phyloP scores from a whole-genome alignment of 64 coral and sea anemone genomes.

The Montipora cactus region DNA sequence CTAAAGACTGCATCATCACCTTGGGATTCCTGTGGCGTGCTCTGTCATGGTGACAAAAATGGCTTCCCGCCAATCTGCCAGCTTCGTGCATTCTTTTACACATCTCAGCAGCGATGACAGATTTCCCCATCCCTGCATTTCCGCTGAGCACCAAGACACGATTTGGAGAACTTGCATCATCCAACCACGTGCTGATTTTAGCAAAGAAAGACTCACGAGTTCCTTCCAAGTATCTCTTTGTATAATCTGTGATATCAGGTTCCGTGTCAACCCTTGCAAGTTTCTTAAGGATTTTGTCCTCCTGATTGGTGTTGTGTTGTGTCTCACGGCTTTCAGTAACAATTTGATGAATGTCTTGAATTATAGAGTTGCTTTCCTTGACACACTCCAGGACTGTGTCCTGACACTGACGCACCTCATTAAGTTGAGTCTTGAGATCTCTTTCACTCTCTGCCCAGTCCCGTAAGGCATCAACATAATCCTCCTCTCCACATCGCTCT shows the following conservation, averaged over 20 bases:
- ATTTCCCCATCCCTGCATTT: constrained; percentile 57
- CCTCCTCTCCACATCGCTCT: no score
- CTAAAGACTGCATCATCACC: constrained; percentile 60
- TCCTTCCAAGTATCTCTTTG: neutral
- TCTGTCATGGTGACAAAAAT: constrained; percentile 55
- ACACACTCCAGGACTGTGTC: no score
- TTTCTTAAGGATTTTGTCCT: neutral
- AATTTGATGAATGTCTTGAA: no score
- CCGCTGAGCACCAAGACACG: constrained; percentile 46
- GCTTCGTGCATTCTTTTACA: constrained; percentile 41
- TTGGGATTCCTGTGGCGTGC: constrained; percentile 42
- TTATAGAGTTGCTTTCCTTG: no score
- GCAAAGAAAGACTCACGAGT: neutral
- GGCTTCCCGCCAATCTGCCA: constrained; percentile 37
- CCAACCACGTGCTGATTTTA: neutral
- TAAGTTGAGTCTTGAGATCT: no score
- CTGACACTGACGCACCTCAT: no score
- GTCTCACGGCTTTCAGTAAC: no score
- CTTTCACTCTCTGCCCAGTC: no score
- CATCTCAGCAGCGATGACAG: constrained; percentile 21
- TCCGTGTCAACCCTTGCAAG: neutral
- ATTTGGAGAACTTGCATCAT: neutral
- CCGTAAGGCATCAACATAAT: no score
- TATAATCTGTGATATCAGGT: neutral
- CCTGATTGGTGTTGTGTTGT: neutral